Evolutionary conservation across 2,113 vertebrate species (phyloP).

Genomic region (Empidonax alnorum): DNA sequence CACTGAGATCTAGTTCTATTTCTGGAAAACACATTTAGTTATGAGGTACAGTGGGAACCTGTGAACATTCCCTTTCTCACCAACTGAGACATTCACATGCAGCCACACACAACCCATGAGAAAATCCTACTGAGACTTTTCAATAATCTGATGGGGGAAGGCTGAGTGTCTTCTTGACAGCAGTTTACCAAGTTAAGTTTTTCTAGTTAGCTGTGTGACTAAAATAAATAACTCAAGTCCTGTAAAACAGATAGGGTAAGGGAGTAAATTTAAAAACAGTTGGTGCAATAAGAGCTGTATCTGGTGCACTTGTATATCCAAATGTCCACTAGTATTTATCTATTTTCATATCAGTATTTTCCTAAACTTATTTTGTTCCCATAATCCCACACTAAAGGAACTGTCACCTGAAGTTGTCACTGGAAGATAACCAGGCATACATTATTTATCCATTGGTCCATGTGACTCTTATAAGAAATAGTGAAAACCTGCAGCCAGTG

Average conservation of each 20-base stretch:
- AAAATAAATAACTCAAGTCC: not conserved
- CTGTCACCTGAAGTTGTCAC: not conserved
- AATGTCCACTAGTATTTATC: not conserved
- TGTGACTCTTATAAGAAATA: not conserved
- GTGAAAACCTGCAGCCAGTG: not conserved
- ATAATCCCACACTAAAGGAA: not conserved
- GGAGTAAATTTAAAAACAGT: not conserved
- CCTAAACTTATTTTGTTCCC: not conserved
- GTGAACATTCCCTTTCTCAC: constrained; percentile 8
- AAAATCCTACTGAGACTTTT: not conserved
- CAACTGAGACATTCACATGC: not conserved
- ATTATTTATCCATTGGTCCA: not conserved
- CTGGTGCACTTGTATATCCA: not conserved
- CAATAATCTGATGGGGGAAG: not conserved
- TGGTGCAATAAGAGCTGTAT: not conserved
- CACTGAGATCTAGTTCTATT: not conserved
- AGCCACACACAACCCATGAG: not conserved
- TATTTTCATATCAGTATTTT: not conserved
- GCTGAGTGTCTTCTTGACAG: not conserved
- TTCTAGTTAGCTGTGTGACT: not conserved
- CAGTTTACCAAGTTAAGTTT: not conserved
- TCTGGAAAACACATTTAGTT: not conserved
- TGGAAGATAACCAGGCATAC: not conserved
- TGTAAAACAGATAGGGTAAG: not conserved
- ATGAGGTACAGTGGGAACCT: not conserved